Base-by-base conservation (phyloP, 2,888 invertebrate genomes). In the Eupeodes luniger region DNA sequence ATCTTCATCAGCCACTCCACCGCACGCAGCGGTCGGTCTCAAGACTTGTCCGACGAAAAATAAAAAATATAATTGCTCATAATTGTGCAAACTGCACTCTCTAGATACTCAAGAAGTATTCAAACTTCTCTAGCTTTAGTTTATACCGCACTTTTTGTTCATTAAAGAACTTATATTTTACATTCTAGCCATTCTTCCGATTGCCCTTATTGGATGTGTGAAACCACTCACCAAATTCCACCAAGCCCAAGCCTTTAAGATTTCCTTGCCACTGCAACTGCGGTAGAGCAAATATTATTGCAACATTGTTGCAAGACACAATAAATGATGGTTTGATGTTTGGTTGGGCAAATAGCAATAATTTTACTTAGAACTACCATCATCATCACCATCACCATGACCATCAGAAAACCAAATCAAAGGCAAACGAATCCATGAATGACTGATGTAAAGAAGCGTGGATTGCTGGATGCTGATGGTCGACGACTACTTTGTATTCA, bases 221-320 rank as follows among this genome's bases (percentile, higher is more conserved):
- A 78, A 81, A 67, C 69, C 67, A 62, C 78, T 76, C 64, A 62
- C 40, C 27, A n/a, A 57, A 72, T 72, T 11, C 57, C n/a, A n/a
- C 1, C 40, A 5, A 7, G 40, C 40, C 40, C 47, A 47, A 47
- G 7, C 44, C 55, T 57, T 12, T 19, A 19, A 36, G 12, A 44
- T 59, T 47, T 49, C 34, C 59, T 47, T 36, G 14, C 27, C 27
- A 27, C 27, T 76, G 70, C 47, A 53, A 44, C 40, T 19, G 62
- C 40, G 12, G 47, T 59, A 59, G 59, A 59, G 34, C 34, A 7
- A 10, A 19, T 44, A 12, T 12, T 19, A 66, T 27, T 49, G 81
- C 66, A 72, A 85, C 85, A 72, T 55, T 77, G 85, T 85, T 85
- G 81, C 77, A 74, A 78, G 27, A 40, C 55, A 34, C 67, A 72